Evolutionary conservation across 2,113 vertebrate genomes (phyloP), one percentile per base, ranked within the genome.

Genomic region (Steatornis caripensis): DNA sequence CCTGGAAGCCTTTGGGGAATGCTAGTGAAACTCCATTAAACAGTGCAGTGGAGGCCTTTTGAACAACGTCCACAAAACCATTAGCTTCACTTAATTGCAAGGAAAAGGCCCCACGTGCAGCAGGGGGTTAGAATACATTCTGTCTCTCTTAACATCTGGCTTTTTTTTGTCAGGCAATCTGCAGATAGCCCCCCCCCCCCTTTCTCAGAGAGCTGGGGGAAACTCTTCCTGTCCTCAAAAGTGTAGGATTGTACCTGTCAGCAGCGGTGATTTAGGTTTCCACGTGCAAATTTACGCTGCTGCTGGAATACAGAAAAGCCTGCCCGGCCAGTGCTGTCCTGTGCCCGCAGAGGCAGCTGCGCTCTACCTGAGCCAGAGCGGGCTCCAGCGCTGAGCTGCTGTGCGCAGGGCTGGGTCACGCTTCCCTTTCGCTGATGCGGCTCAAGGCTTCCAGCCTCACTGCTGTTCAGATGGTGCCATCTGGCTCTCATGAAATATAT

Each of bases 391-490:
- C 34, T 2, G 45, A 39, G 77, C 60, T 9, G 60, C 72, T 26
- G 39, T 1, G 1, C 2, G 1, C 68, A 7, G 68, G 26, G 58
- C 89, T 46, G 58, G 86, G 77, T 41, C 43, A 15, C 2, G 4
- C 37, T 72, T 61, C 68, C 76, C 55, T 60, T 24, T 22, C 6
- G 9, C 75, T 58, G 84, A 2, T 21, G 87, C 61, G 91, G 87
- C 80, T 66, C 51, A 17, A 78, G 72, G 84, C 61, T 94, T 49
- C 89, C n/a, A 24, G 89, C 70, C 82, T 94, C 90, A 29, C 97
- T 92, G 93, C 88, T 74, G 83, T 57, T 96, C 95, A 53, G 64
- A 90, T 90, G 96, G 94, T 97, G 97, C 97, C 96, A 95, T 89
- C 94, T 94, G 97, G 97, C 95, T 97, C 92, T 84, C 81, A 3